Conservation (phyloP, 2,113 vertebrate genomes). For the Rattus rattus region DNA sequence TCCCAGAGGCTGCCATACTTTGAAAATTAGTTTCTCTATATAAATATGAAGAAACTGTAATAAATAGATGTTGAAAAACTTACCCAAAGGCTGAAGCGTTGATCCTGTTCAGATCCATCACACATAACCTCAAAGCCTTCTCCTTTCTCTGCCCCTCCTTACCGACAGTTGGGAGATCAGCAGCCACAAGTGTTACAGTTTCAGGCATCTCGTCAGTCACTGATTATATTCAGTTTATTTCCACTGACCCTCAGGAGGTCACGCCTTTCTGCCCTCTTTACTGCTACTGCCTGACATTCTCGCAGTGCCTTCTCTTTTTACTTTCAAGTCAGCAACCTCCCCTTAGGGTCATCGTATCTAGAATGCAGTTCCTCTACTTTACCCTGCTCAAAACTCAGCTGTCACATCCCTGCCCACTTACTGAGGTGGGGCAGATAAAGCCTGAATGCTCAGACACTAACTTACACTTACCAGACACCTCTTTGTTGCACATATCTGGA, state of each 20-base stretch:
- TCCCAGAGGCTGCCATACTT: not conserved
- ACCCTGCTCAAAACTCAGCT: not conserved
- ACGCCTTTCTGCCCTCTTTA: not conserved
- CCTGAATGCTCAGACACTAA: not conserved
- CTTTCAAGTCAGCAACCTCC: not conserved
- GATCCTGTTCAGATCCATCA: not conserved
- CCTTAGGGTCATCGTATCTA: not conserved
- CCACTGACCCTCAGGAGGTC: not conserved
- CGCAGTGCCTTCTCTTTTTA: not conserved
- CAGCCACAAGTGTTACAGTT: not conserved
- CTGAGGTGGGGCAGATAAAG: not conserved
- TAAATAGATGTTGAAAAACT: slow-evolving; percentile 4
- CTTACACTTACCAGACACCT: not conserved
- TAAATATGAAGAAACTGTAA: not conserved
- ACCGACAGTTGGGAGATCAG: not conserved
- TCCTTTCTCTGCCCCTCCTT: not conserved
- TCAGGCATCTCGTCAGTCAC: not conserved
- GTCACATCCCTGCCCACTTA: not conserved
- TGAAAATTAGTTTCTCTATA: not conserved
- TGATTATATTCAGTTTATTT: not conserved
- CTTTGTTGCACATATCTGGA: not conserved
- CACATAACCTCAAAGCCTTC: not conserved
- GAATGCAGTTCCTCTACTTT: not conserved
- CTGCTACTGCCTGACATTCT: not conserved
- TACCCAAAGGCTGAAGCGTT: not conserved